Evolutionary conservation across 92 coral and sea anemone genomes (phyloP).

Genomic region (Porites evermanni): DNA sequence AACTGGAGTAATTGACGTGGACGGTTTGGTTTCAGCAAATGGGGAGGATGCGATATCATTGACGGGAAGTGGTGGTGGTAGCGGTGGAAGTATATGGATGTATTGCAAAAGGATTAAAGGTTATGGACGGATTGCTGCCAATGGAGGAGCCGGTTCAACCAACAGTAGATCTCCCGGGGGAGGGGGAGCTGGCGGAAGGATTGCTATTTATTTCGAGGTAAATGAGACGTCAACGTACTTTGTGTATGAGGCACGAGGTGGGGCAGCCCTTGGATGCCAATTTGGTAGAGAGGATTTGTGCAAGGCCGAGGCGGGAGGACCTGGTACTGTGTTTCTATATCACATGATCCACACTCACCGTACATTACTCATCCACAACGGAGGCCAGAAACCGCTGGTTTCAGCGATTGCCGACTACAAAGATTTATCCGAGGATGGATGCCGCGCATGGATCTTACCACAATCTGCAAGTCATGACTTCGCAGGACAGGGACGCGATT

Average conservation of each 20-base stretch:
- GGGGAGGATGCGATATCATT: constrained; percentile 76
- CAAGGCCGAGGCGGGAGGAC: constrained; percentile 97
- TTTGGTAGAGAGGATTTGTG: constrained; percentile 82
- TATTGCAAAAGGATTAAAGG: constrained; percentile 91
- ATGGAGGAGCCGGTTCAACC: constrained; percentile 90
- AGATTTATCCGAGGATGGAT: constrained; percentile 86
- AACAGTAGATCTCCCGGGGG: constrained; percentile 77
- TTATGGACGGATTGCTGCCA: constrained; percentile 92
- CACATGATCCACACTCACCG: constrained; percentile 97
- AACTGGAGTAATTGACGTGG: constrained; percentile 89
- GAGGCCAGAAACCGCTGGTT: constrained; percentile 94
- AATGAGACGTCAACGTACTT: constrained; percentile 96
- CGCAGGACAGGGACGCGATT: constrained; percentile 79
- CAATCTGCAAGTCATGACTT: constrained; percentile 90
- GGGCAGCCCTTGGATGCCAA: constrained; percentile 88
- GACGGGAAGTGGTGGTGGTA: constrained; percentile 92
- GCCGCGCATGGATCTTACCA: constrained; percentile 96
- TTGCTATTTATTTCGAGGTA: constrained; percentile 92
- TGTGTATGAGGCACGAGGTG: constrained; percentile 96
- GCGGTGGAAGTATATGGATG: constrained; percentile 99
- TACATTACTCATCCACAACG: constrained; percentile 91
- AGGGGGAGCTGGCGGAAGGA: constrained; percentile 97
- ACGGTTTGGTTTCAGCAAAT: constrained; percentile 91
- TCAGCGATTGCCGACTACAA: constrained; percentile 89
- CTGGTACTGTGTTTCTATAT: constrained; percentile 96